Conservation (phyloP, 2,113 vertebrate genomes). For the Toxotes jaculatrix region DNA sequence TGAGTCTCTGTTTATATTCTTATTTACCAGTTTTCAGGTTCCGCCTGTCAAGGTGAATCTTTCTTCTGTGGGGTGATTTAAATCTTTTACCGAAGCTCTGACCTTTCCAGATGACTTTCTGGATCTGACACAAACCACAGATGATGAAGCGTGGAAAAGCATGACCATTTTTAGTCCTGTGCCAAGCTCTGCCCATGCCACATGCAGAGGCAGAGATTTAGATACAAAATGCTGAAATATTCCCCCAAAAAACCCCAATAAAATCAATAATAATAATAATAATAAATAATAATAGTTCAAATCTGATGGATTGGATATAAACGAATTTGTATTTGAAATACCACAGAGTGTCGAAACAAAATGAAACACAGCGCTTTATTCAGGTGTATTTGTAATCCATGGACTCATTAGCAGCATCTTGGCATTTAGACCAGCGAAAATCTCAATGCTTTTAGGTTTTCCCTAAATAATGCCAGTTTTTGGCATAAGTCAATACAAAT, state of each 20-base stretch:
- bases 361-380: background rate
- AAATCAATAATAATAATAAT: too few relatives aligned
- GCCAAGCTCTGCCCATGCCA: constrained; percentile 40
- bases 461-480: constrained; percentile 34
- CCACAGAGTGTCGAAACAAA: background rate
- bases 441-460: background rate
- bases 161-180: constrained; percentile 72
- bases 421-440: constrained; percentile 7
- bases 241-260: background rate
- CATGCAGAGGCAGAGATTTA: constrained; percentile 6
- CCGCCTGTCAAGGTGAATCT: constrained; percentile 82
- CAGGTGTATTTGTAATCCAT: background rate
- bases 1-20: constrained; percentile 62
- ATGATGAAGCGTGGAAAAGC: constrained; percentile 74
- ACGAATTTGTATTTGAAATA: background rate
- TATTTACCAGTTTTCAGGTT: constrained; percentile 77
- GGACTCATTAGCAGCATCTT: constrained; percentile 5
- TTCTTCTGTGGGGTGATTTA: constrained; percentile 77
- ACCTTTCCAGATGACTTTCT: constrained; percentile 84
- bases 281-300: background rate
- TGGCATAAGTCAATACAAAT: constrained; percentile 24
- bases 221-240: constrained; percentile 21
- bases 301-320: background rate
- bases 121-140: constrained; percentile 76
- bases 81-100: constrained; percentile 81